Base-by-base conservation (phyloP, 2,888 invertebrate species). In the Chrysina gloriosa region DNA sequence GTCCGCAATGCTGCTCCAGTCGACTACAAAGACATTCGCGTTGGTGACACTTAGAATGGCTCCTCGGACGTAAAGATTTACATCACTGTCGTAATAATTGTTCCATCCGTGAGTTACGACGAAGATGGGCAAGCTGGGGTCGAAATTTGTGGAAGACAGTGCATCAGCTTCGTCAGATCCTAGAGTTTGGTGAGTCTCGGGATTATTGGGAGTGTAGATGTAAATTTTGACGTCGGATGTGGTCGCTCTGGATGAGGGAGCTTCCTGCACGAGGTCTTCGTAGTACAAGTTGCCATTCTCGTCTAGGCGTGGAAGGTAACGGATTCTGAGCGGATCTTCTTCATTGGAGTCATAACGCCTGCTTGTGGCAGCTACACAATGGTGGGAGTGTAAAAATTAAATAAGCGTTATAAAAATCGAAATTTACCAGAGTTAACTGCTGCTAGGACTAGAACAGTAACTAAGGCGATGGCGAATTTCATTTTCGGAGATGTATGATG, bases 71-170 rank as follows among this genome's bases (percentile, higher is more conserved):
- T 71, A 9, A 2, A 50, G 61, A 63, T 76, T 75, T n/a, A 80
- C 66, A 3, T 68, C 42, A 25, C 79, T 78, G 9, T 48, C 54
- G 25, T 75, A 64, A 56, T 76, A 64, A 63, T 78, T 79, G 3
- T 71, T 71, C 80, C 79, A 82, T 6, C 82, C 82, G 65, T 82
- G 82, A 11, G 76, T 68, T 3, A 82, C 68, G 63, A 81, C 79
- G n/a, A 79, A 71, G 1, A 72, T 78, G 6, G 66, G 47, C 47
- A 73, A 70, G 0, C 58, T 63, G n/a, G 74, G 0, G 6, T 52
- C 11, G 42, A 65, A 65, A 21, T 54, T 42, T 5, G 65, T 27
- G 2, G 4, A 6, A 1, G 36, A 14, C 3, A 64, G 9, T 4
- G 14, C 11, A 9, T 6, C 19, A 29, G 29, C 23, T 7, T 16